Conservation (phyloP, 1,140 invertebrate species). For the Anastatus disparis region DNA sequence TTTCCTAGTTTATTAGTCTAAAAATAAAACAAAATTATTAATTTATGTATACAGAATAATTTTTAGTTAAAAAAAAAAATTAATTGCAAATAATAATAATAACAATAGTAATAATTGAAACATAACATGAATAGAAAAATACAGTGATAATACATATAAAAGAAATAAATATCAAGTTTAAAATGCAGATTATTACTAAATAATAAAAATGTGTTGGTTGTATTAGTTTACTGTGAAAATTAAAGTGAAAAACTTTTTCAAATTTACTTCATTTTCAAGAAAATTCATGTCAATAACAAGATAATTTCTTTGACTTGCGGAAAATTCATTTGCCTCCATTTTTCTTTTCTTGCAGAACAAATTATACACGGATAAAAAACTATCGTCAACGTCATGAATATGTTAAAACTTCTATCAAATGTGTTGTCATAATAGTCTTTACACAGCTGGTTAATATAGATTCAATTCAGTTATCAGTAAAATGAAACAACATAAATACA, state of each 20-base stretch:
- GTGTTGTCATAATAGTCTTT: slow-evolving; percentile 10
- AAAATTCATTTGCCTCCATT: slow-evolving; percentile 31
- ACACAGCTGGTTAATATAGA: slow-evolving; percentile 3
- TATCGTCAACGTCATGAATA: slow-evolving; percentile 27
- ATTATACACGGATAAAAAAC: slow-evolving; percentile 24
- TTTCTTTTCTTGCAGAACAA: not conserved
- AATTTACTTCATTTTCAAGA: slow-evolving; percentile 44
- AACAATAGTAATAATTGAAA: slow-evolving; percentile 3
- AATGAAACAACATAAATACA: slow-evolving; percentile 34
- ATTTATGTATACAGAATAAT: not conserved
- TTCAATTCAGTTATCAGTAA: slow-evolving; percentile 23
- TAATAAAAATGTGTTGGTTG: not conserved
- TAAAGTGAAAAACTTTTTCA: slow-evolving; percentile 31
- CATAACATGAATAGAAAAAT: not conserved
- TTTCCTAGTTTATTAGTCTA: slow-evolving; percentile 56
- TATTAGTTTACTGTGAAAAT: slow-evolving; percentile 1
- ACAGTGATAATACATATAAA: not conserved
- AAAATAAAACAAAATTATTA: slow-evolving; percentile 35
- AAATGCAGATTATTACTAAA: not conserved
- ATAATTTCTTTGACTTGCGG: slow-evolving; percentile 39
- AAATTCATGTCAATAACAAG: slow-evolving; percentile 47
- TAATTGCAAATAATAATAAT: slow-evolving; percentile 24
- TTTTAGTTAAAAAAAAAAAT: not conserved
- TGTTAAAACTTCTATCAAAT: slow-evolving; percentile 17
- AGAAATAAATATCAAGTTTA: not conserved